phyloP scores from a whole-genome alignment of 2,888 invertebrate genomes.

The Hyppa rectilinea region DNA sequence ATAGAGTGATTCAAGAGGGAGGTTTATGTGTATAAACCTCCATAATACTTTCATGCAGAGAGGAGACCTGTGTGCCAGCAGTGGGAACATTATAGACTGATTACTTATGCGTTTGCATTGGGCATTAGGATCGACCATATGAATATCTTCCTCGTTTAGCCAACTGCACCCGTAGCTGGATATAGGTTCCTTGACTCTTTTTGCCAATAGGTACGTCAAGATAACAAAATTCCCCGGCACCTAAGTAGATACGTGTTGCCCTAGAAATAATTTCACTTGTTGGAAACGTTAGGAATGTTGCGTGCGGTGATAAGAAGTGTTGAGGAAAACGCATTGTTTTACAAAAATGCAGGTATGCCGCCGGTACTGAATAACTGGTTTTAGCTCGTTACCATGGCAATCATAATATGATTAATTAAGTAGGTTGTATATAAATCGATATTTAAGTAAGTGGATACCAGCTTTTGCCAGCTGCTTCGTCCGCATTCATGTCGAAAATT shows the following conservation, averaged over 20 bases:
- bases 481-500: background rate
- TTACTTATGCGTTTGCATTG: no score
- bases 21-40: no score
- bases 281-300: constrained; percentile 39
- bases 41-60: no score
- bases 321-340: constrained; percentile 45
- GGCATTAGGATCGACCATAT: background rate
- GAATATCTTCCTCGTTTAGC: background rate
- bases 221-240: constrained; percentile 47
- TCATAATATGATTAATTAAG: constrained; percentile 1
- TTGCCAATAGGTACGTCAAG: background rate
- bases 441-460: background rate
- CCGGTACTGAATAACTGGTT: constrained; percentile 52
- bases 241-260: constrained; percentile 17
- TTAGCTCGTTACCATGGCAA: constrained; percentile 20
- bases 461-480: background rate
- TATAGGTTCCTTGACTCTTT: background rate
- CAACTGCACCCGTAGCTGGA: constrained; percentile 6
- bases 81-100: no score
- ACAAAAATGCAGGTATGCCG: constrained; percentile 45
- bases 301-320: constrained; percentile 42
- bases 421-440: constrained; percentile 9
- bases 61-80: no score
- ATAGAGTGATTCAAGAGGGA: no score
- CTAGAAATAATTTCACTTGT: constrained; percentile 45